Conservation (phyloP, 2,113 vertebrate species). For the Grammomys dolichurus region DNA sequence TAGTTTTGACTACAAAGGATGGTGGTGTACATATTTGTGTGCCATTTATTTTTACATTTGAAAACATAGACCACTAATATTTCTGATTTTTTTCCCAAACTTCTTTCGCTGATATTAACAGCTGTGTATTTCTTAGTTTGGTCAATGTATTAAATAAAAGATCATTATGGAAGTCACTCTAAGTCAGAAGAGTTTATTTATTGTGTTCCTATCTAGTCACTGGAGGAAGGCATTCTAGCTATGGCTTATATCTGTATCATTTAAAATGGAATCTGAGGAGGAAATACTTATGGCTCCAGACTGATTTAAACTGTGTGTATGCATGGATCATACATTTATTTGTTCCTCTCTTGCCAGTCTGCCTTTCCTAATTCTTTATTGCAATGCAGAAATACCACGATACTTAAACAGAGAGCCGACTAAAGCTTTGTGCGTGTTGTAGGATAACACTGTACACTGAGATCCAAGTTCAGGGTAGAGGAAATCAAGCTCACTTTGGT, state of each 20-base stretch:
- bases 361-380: background rate
- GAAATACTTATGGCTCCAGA: slow-evolving; percentile 2
- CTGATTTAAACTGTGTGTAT: slow-evolving; percentile 3
- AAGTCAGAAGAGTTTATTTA: slow-evolving; percentile 58
- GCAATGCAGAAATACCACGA: slow-evolving; percentile 57
- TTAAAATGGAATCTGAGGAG: slow-evolving; percentile 29
- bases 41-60: background rate
- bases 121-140: slow-evolving; percentile 55
- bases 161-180: slow-evolving; percentile 56
- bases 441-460: background rate
- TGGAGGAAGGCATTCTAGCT: slow-evolving; percentile 38
- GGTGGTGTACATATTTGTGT: background rate
- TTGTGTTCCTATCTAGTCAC: slow-evolving; percentile 33
- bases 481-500: background rate
- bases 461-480: background rate
- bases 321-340: background rate
- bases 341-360: slow-evolving; percentile 1
- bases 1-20: background rate
- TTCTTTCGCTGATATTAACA: slow-evolving; percentile 50
- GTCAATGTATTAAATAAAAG: background rate
- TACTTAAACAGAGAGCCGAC: background rate
- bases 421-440: slow-evolving; percentile 17
- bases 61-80: slow-evolving; percentile 43
- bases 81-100: slow-evolving; percentile 19
- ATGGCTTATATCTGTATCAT: background rate